Base-by-base conservation (phyloP, 2,888 invertebrate genomes). In the Eupithecia vulgata region DNA sequence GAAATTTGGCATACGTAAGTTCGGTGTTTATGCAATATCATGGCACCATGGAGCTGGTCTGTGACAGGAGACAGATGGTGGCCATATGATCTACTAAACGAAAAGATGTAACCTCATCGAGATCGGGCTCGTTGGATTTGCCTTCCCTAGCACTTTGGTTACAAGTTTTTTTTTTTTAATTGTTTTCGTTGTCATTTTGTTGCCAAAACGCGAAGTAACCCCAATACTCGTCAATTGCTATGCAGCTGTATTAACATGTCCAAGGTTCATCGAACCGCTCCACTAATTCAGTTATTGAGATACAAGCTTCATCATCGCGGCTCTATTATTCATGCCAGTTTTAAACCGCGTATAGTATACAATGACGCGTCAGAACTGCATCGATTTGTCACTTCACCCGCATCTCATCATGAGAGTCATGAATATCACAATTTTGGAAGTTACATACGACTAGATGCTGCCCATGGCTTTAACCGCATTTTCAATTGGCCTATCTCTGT, bases 281-380 rank as follows among this genome's bases (percentile, higher is more conserved):
- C 69, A 42, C 62, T 68, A 70, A 68, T 70, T 68, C 61, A 61
- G 64, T 76, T 74, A 72, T 72, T 77, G 65, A 77, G 74, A 82
- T 78, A 83, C 84, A 77, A 85, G 92, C 89, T 72, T 70, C 78
- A 85, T 93, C 93, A 93, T 85, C 79, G 83, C 82, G 71, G 78
- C 84, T 90, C 88, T 90, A 92, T 75, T 89, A 93, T 89, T 93
- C 91, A 92, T 88, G 89, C 85, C 90, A 87, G 85, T 88, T 71
- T 74, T 74, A 77, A 78, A 75, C 70, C 68, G 68, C 68, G 69
- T 72, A 74, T 52, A 52, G 57, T 57, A 57, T 57, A 81, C 77
- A 80, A 78, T 75, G 78, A 79, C 78, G 73, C 72, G 78, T 77
- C 80, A 79, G 74, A 73, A 77, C 66, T 40, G 74, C 75, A 81